These are phyloP conservation scores for Theodoxus fluviatilis DNA, from an alignment of 2,888 invertebrate genomes.

Conservation along the genomic window DNA sequence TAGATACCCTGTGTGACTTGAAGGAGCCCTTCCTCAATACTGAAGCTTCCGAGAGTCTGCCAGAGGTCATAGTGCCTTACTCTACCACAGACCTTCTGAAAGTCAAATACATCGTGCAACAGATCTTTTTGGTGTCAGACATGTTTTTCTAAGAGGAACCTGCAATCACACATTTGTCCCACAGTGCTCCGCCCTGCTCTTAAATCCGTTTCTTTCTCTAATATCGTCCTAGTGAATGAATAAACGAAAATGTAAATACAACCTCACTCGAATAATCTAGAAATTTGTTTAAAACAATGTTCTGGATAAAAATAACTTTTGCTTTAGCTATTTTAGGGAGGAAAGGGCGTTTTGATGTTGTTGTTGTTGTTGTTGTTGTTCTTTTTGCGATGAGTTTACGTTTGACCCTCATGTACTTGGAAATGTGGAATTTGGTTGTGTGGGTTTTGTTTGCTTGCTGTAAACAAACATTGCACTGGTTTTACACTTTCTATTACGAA, in stretches of 20 bases:
- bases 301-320: no score
- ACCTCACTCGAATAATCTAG: not conserved
- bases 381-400: no score
- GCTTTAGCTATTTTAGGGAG: no score
- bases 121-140: constrained; percentile 5
- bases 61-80: not conserved
- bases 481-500: no score
- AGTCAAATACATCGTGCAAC: constrained; percentile 8
- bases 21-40: no score
- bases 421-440: no score
- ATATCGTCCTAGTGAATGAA: not conserved
- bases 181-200: not conserved
- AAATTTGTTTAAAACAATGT: no score
- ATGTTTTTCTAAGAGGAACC: constrained; percentile 4
- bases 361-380: no score
- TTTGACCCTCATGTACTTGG: no score
- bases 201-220: not conserved
- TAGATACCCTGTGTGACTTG: not conserved
- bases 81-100: constrained; percentile 7
- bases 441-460: no score
- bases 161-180: constrained; percentile 6
- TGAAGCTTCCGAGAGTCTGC: not conserved
- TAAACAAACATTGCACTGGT: no score
- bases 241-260: not conserved
- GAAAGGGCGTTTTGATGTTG: no score